Conservation (phyloP, 2,113 vertebrate genomes). For the Fregata magnificens region DNA sequence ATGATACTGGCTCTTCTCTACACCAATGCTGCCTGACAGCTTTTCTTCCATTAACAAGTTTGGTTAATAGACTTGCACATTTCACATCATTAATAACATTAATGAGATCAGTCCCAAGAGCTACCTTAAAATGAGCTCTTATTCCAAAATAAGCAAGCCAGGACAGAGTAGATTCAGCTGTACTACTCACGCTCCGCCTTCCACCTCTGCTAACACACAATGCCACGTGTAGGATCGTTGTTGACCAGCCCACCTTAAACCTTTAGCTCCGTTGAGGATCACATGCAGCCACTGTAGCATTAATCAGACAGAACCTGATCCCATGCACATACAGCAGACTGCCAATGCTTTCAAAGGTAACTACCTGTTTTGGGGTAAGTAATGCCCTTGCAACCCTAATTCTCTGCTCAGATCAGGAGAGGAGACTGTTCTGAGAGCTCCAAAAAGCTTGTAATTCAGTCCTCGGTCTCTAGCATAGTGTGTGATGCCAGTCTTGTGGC, state of each 20-base stretch:
- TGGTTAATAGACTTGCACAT: neutral
- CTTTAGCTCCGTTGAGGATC: neutral
- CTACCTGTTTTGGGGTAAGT: neutral
- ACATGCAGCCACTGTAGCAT: neutral
- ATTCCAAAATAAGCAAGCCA: neutral
- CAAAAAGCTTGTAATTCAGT: neutral
- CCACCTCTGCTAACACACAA: neutral
- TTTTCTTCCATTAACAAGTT: neutral
- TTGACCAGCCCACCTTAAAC: fast-evolving
- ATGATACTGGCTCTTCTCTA: neutral
- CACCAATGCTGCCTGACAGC: neutral
- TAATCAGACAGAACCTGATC: neutral
- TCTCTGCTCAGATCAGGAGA: neutral
- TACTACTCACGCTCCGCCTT: neutral
- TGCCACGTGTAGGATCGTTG: fast-evolving
- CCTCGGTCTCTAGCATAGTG: neutral
- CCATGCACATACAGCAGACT: neutral
- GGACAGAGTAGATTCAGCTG: neutral
- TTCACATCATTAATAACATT: neutral
- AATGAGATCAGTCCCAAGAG: neutral
- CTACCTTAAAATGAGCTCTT: neutral
- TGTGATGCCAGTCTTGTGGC: neutral
- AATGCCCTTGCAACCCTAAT: neutral
- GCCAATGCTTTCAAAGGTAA: neutral
- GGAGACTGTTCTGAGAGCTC: neutral